A percentile compares a stretch with the other conserved stretches of the same genome.
Evolutionary conservation across 2,113 vertebrate genomes (phyloP).

Genomic region (Mormyrus lacerda): DNA sequence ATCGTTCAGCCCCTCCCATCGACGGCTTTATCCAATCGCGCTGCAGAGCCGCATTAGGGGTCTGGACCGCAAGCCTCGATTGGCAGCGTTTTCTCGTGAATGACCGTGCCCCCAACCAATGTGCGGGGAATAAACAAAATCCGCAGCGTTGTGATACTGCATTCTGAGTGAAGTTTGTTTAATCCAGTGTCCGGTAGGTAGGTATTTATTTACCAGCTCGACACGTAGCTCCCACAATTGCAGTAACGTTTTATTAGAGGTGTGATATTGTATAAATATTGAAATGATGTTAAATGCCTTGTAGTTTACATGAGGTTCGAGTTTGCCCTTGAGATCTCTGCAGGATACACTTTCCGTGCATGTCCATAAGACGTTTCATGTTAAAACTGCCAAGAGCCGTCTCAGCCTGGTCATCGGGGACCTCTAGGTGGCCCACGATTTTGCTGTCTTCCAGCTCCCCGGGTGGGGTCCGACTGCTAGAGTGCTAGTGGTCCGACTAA

Average conservation of each 20-base stretch:
- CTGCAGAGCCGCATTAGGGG: neutral
- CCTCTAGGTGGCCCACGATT: too few species aligned
- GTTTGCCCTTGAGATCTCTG: neutral
- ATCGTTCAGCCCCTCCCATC: neutral
- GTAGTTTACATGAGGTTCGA: neutral
- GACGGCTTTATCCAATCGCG: constrained; percentile 17
- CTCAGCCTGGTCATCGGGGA: too few species aligned
- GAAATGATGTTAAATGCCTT: neutral
- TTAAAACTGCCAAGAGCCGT: neutral
- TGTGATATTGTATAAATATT: neutral
- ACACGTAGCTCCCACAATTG: neutral
- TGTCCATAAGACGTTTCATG: neutral
- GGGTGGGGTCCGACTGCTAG: too few species aligned
- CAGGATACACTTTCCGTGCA: neutral
- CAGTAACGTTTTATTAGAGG: neutral
- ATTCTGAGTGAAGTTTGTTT: neutral
- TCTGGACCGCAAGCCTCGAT: neutral
- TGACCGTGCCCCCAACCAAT: neutral
- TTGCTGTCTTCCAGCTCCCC: too few species aligned
- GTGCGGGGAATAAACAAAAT: neutral
- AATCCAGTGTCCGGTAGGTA: neutral
- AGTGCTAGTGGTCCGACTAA: neutral
- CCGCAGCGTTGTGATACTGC: constrained; percentile 4
- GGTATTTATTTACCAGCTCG: neutral
- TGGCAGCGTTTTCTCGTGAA: neutral